Base-by-base conservation (phyloP, 2,797 vertebrate genomes). In the Spea hammondii region DNA sequence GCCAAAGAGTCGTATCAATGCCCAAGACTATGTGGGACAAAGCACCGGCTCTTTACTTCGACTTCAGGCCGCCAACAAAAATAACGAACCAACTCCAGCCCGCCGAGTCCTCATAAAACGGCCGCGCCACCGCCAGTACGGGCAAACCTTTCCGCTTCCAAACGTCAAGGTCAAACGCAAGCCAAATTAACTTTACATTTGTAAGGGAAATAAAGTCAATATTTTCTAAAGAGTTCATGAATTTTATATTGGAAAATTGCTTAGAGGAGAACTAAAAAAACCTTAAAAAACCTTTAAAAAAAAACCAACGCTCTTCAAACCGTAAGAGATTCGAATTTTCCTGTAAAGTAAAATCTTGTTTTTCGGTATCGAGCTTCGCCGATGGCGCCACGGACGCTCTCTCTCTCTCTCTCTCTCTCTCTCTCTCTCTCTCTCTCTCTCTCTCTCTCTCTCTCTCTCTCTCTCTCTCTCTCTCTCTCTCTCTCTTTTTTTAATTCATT, bases 91-190 rank as follows among this genome's bases (percentile, higher is more conserved):
- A 73, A 12, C 2, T 62, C n/a, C 48, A 0, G 46, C 47, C 72
- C 13, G 54, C 47, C 72, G 32, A 73, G 32, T 64, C 59, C 17
- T 73, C 62, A 73, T 64, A 73, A 47, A 64, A 64, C 46, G n/a
- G 4, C 49, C 48, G 72, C 48, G 72, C 12, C 49, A 2, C 12
- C 13, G 4, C 5, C 5, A 1, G 12, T n/a, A n/a, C 14, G 72
- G 6, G 50, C 72, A 50, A 47, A 47, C 50, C 5, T 50, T 73
- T 57, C 57, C 11, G 72, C 59, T 17, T 50, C 2, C 55, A 72
- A 8, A 73, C 13, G 8, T 17, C 17, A 51, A 73, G 72, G 57
- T 73, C 57, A 64, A 73, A 32, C 6, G 45, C 62, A 73, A 11
- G 46, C 57, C 72, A 64, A 32, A 51, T 64, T 62, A 64, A 50